Evolutionary conservation across 2,888 invertebrate species (phyloP).

Genomic region (Spialia ferax): DNA sequence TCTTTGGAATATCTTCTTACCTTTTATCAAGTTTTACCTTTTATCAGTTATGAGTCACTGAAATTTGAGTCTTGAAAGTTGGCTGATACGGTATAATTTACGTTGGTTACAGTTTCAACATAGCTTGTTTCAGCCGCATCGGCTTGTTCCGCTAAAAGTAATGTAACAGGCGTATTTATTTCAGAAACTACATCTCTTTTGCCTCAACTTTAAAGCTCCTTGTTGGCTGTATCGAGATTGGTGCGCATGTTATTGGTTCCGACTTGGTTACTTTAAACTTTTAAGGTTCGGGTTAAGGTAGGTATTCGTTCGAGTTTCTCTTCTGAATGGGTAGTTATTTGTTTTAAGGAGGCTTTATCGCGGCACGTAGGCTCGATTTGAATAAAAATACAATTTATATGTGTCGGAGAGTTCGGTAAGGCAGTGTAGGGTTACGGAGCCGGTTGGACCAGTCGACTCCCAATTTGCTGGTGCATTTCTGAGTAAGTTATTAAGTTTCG

Average conservation of each 20-base stretch:
- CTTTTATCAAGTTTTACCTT: slow-evolving; percentile 65
- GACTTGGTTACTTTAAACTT: slow-evolving; percentile 54
- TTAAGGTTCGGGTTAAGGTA: slow-evolving; percentile 58
- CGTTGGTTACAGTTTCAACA: slow-evolving; percentile 57
- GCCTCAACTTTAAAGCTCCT: slow-evolving; percentile 71
- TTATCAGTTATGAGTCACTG: slow-evolving; percentile 56
- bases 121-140: slow-evolving; percentile 59
- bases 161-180: slow-evolving; percentile 63
- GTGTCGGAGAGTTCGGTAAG: slow-evolving; percentile 79
- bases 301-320: slow-evolving; percentile 54
- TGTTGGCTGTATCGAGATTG: slow-evolving; percentile 61
- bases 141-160: slow-evolving; percentile 61
- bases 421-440: slow-evolving; percentile 82
- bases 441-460: slow-evolving; percentile 77
- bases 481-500: slow-evolving; percentile 87
- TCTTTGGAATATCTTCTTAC: too few relatives aligned
- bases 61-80: slow-evolving; percentile 61
- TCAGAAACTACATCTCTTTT: slow-evolving; percentile 77
- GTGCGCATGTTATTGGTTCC: slow-evolving; percentile 38
- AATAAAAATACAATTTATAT: slow-evolving; percentile 87
- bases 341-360: slow-evolving; percentile 82
- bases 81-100: slow-evolving; percentile 60
- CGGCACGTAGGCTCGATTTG: slow-evolving; percentile 83
- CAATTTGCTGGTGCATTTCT: slow-evolving; percentile 84
- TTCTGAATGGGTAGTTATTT: slow-evolving; percentile 75